Evolutionary conservation across 2,888 invertebrate genomes (phyloP), one percentile per base, ranked within the genome.

Genomic region (Glaucopsyche alexis): DNA sequence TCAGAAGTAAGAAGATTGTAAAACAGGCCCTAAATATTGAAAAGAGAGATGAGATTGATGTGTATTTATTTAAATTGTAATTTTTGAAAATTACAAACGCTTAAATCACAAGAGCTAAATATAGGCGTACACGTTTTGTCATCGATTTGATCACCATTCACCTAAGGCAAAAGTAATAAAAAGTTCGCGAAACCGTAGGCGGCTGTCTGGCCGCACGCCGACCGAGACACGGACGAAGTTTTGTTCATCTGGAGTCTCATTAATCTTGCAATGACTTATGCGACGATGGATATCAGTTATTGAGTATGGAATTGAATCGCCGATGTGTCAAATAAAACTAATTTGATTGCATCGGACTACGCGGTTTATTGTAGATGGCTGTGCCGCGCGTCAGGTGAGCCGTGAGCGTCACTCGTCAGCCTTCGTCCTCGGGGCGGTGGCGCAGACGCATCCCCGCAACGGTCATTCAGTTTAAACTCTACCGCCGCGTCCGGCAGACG

Each of bases 401-500:
- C n/a, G n/a, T n/a, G n/a, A n/a, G n/a, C n/a, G 81, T 81, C 84
- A n/a, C n/a, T n/a, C n/a, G 29, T 29, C 29, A 84, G 85, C 84
- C 80, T 76, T 80, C 78, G 79, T 77, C 77, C 77, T 77, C 77
- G 75, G 83, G 84, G 84, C 79, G 75, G 84, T 79, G 75, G 76
- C 79, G 78, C 79, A 71, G 65, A 76, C 82, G 82, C 83, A 81
- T 81, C 83, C 82, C 80, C 80, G 79, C 80, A 77, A 79, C 77
- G 79, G 81, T 86, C 83, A 87, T 87, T 89, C 89, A 91, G 92
- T 92, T 91, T 85, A 86, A 89, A 90, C 81, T 86, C 81, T 83
- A 89, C 87, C 91, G 91, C 90, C 90, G 92, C 91, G 90, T 86
- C 87, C 87, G 87, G 84, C 86, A 88, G 87, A 92, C 93, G 92